Percentiles rank a stretch among this genome's conserved stretches.
phyloP scores from a whole-genome alignment of 2,113 vertebrate species.

The Etia nguti region DNA sequence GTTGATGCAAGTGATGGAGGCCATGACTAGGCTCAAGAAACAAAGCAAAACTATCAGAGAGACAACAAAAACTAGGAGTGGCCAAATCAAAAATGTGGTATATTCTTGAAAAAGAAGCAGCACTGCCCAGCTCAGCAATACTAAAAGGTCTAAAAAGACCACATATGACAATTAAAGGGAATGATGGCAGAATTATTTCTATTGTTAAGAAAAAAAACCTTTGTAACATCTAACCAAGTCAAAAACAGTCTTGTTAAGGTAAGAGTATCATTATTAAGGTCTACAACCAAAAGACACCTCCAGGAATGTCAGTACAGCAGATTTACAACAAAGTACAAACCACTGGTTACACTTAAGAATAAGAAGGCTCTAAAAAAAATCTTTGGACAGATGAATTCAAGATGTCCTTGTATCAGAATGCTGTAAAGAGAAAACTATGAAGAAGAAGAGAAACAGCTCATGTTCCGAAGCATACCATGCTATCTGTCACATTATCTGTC shows the following conservation, averaged over 20 bases:
- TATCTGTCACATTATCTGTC: not conserved
- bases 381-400: not conserved
- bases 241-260: not conserved
- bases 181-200: not conserved
- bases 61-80: not conserved
- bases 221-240: not conserved
- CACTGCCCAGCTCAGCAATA: not conserved
- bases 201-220: not conserved
- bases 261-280: not conserved
- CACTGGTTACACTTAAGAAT: not conserved
- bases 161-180: not conserved
- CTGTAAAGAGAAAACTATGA: not conserved
- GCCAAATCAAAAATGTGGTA: not conserved
- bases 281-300: not conserved
- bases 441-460: not conserved
- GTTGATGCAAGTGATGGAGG: not conserved
- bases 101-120: not conserved
- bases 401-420: not conserved
- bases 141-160: not conserved
- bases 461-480: not conserved
- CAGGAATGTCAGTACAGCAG: rapidly evolving
- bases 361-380: not conserved
- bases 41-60: not conserved
- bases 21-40: not conserved
- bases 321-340: not conserved